A percentile compares a stretch with the other conserved stretches of the same genome.
phyloP scores from a whole-genome alignment of 2,113 vertebrate genomes.

The Oreotragus oreotragus region DNA sequence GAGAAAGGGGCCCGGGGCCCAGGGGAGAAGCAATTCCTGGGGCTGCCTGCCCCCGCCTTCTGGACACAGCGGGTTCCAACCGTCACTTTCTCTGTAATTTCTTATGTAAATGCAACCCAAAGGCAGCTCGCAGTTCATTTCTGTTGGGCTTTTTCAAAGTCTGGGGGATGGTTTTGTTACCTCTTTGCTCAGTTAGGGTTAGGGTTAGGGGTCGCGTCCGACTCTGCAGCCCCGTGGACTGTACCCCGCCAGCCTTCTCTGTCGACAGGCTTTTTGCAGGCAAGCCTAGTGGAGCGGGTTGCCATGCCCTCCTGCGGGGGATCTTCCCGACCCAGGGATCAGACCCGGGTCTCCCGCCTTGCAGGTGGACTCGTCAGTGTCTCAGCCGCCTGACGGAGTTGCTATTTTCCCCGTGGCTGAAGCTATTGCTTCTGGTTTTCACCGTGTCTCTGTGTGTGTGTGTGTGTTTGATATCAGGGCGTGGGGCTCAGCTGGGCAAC shows the following conservation, averaged over 20 bases:
- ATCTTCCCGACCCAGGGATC: neutral
- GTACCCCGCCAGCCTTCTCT: neutral
- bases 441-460: accelerated
- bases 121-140: neutral
- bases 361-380: neutral
- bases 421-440: neutral
- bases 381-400: neutral
- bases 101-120: neutral
- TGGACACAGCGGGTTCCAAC: neutral
- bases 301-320: neutral
- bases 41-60: neutral
- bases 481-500: neutral
- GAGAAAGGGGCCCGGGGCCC: neutral
- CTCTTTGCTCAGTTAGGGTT: neutral
- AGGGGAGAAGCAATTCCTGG: neutral
- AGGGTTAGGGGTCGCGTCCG: accelerated
- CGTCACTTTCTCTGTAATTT: neutral
- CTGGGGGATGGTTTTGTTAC: neutral
- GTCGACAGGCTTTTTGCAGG: accelerated
- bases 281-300: neutral
- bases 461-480: accelerated
- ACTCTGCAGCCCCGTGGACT: neutral
- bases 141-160: neutral
- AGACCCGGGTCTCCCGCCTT: neutral
- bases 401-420: neutral